These are phyloP conservation scores for Lathamus discolor DNA, from an alignment of 2,113 vertebrate genomes.

Conservation along the genomic window DNA sequence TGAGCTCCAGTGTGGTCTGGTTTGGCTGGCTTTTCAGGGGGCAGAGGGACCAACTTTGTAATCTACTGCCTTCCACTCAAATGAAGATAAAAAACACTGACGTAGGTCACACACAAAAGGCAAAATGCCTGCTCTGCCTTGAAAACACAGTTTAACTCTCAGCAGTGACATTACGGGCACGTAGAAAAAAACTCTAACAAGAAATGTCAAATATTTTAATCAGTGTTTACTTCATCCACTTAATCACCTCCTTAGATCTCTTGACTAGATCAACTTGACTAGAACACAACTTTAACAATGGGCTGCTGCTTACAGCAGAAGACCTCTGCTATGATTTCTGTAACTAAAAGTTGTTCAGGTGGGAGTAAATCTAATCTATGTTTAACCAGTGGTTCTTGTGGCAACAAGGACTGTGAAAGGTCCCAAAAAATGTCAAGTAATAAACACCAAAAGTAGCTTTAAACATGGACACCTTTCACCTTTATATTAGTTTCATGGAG, in stretches of 20 bases:
- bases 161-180: background rate
- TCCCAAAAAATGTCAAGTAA: background rate
- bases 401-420: background rate
- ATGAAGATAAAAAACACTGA: background rate
- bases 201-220: background rate
- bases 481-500: background rate
- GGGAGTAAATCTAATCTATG: background rate
- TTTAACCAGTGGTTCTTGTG: background rate
- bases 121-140: background rate
- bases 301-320: background rate
- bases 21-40: background rate
- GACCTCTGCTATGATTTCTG: background rate
- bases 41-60: background rate
- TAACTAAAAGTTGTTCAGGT: background rate
- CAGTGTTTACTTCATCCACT: background rate
- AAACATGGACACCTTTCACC: background rate
- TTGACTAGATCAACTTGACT: fast-evolving
- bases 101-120: background rate
- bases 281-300: background rate
- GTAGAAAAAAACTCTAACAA: background rate
- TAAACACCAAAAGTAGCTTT: background rate
- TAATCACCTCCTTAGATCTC: background rate
- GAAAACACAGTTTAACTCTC: background rate
- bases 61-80: background rate
- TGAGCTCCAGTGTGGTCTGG: background rate